Percentiles rank a stretch among this genome's conserved stretches.
These are phyloP conservation scores for Scaptomyza cyrtandrae DNA, from an alignment of 2,888 invertebrate genomes.

Conservation along the genomic window DNA sequence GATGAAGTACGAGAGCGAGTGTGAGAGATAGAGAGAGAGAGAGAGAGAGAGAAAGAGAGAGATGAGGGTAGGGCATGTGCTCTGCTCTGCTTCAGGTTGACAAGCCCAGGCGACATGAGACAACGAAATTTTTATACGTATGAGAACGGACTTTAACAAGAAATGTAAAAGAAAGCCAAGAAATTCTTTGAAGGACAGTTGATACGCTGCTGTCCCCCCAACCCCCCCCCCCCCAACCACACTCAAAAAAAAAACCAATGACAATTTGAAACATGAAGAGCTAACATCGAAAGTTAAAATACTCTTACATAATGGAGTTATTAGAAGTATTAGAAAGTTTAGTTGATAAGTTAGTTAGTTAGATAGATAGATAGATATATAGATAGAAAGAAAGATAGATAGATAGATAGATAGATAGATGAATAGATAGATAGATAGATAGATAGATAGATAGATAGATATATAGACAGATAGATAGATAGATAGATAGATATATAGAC, in stretches of 20 bases:
- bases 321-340: background rate
- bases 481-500: too few relatives aligned
- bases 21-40: too few relatives aligned
- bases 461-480: too few relatives aligned
- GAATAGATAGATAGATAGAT: too few relatives aligned
- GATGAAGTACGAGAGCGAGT: background rate
- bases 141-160: constrained; percentile 9
- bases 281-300: background rate
- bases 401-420: background rate
- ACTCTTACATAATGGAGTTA: background rate
- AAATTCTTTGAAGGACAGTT: constrained; percentile 78
- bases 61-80: background rate
- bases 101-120: constrained; percentile 76
- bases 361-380: background rate
- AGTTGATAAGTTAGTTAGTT: background rate
- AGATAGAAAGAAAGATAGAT: background rate
- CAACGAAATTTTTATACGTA: constrained; percentile 62
- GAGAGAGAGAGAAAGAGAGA: background rate
- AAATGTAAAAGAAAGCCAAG: constrained; percentile 66
- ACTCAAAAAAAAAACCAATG: constrained; percentile 59
- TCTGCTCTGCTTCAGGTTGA: constrained; percentile 65
- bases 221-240: background rate
- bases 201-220: constrained; percentile 22
- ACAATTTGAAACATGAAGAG: constrained; percentile 64
- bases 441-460: background rate